Base-by-base conservation (phyloP, 2,797 vertebrate species). In the Poeciliopsis presidionis region DNA sequence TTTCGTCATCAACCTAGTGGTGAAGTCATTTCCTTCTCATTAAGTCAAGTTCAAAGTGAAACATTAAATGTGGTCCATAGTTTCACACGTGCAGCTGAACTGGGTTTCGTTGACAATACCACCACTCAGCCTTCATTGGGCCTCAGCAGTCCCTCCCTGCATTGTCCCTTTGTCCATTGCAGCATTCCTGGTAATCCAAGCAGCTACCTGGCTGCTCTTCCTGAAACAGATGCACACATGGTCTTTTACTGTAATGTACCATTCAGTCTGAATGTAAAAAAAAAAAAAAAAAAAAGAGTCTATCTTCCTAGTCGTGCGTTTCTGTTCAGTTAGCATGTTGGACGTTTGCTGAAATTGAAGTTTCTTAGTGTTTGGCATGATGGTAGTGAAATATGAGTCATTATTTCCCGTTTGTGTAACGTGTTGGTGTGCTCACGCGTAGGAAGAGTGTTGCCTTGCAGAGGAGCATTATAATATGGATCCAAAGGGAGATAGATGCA, bases 161-260 rank as follows among this genome's bases (percentile, higher is more conserved):
- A 85, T 81, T 92, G 90, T 91, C 78, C 88, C 90, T 65, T 89
- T 92, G 90, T 93, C 80, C 87, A 80, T 43, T 33, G 16, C 77
- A 81, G 72, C 90, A 94, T 92, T 93, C 91, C 78, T 90, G 82
- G 90, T 92, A 93, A 94, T 87, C 83, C 85, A 93, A 94, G 84
- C 74, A 86, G 81, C 82, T 91, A 92, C 91, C 89, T 87, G 59
- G 28, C 45, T 46, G 84, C 76, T 88, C 22, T 83, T 78, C 69
- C 7, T 25, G 47, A 81, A 82, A 87, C 75, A 88, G 87, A 67
- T 14, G 22, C 63, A 43, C 74, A 33, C 82, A 55, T 86, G 65
- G 33, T 65, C 33, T 65, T 1, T 18, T 39, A 65, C 33, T 22
- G 33, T 20, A 30, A 33, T 63, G 30, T 18, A 36, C 59, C 36